Conservation (phyloP, 2,797 vertebrate genomes). For the Prionace glauca region DNA sequence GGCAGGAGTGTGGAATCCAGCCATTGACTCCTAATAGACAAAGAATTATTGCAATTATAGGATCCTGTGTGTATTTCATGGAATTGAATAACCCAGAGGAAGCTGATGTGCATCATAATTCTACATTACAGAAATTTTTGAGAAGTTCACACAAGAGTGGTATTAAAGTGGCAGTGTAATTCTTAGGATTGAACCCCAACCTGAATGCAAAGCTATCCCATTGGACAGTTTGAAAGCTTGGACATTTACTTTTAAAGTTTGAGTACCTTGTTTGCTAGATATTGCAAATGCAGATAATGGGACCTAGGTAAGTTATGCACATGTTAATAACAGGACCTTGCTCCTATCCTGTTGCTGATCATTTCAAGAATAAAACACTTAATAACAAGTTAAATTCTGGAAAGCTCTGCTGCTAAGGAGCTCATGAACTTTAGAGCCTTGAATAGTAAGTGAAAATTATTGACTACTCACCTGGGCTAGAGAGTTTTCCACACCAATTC, state of each 20-base stretch:
- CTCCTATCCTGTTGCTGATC: background rate
- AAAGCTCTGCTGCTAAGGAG: background rate
- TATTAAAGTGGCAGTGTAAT: background rate
- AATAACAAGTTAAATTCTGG: background rate
- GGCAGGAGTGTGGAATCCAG: too few relatives aligned
- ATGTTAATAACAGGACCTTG: background rate
- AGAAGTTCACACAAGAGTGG: background rate
- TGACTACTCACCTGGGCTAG: constrained; percentile 50
- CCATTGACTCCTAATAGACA: too few relatives aligned
- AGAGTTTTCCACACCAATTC: constrained; percentile 58
- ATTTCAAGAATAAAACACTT: background rate
- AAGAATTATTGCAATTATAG: background rate
- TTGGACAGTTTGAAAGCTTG: background rate
- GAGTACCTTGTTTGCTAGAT: background rate
- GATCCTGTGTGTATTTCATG: too few relatives aligned
- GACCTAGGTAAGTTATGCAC: background rate
- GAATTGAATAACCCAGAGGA: background rate
- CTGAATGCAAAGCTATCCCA: background rate
- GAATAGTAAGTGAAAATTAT: background rate
- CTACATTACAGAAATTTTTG: background rate
- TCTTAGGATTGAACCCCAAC: background rate
- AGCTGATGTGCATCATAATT: background rate
- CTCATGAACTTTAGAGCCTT: background rate
- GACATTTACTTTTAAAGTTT: background rate
- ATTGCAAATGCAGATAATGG: background rate